Evolutionary conservation across 2,888 invertebrate species (phyloP), one percentile per base, ranked within the genome.

Genomic region (Drosophila merina): DNA sequence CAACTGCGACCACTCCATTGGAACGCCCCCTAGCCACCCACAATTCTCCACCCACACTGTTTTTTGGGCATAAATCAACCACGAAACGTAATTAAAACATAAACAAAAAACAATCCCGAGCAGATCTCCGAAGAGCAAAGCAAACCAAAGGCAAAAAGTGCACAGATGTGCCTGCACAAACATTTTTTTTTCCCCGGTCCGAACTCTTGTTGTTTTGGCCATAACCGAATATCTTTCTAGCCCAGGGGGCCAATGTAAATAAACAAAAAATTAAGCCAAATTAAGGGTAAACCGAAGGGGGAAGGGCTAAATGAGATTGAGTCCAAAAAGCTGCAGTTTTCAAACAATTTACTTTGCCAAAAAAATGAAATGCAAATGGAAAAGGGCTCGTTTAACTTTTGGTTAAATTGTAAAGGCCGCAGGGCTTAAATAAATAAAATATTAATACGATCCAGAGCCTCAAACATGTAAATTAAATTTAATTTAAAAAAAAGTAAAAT

Each of bases 51-150:
- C 59, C 57, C 57, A 54, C 72, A 28, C 26, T 31, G n/a, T 64
- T 71, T 57, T 51, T 68, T 68, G 45, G 54, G 68, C 72, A 88
- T 86, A 86, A 83, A 88, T 86, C 84, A 83, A 66, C 73, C 85
- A 33, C 81, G 73, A 72, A 86, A 76, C 79, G 79, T 84, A 84
- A 88, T 86, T 88, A 84, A 86, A 86, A 81, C 70, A 81, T 84
- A 88, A 84, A 84, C 88, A 88, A 76, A 87, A 66, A 56, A 33
- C 36, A 49, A 47, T 57, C 47, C 47, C 25, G 20, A 38, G 50
- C 44, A 58, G 28, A 45, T 47, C 47, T 51, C 30, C 54, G 75
- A 75, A 85, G 63, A 51, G 63, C 54, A 62, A 60, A 75, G 55
- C 57, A 36, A 42, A 52, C 69, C 49, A 51, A 69, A 57, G 70